Evolutionary conservation across 2,113 vertebrate genomes (phyloP), one percentile per base, ranked within the genome.

Genomic region (Choloepus hoffmanni): DNA sequence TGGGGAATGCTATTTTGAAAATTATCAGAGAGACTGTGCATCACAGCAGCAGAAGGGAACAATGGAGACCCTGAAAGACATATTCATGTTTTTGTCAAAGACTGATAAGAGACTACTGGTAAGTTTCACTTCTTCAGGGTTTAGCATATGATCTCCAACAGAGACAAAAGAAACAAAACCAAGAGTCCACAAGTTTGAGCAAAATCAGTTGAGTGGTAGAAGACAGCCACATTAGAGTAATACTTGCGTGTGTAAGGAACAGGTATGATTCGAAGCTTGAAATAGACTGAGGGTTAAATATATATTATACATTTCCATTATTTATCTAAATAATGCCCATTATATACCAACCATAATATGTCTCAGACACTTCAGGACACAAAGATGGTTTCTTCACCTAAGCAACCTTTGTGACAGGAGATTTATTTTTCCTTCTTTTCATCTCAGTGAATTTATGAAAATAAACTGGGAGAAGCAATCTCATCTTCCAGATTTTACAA

Each of bases 71-170:
- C 95, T 98, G 43, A 96, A 98, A 90, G 99, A 99, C 95, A 95
- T 99, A 0, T 5, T 99, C 83, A 99, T 97, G 86, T 99, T 99
- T 98, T 98, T 99, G 94, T 99, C 99, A 45, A 98, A 98, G 94
- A 97, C 98, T 78, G 97, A 98, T 72, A 99, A 98, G 70, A 99
- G 99, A 88, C 97, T 58, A 58, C 96, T 99, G 99, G 99, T 99
- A 99, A 98, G 97, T 68, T 89, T 94, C 76, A 40, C 13, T 73
- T 70, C 26, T 68, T 94, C 9, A 60, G 4, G 13, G 65, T n/a
- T 45, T 21, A n/a, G 28, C 43, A 67, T 85, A 60, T 86, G 26
- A 11, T 86, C 83, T 84, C 18, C 15, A 33, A 68, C 4, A 26
- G 33, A 55, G 10, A 88, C 15, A 92, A 81, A 26, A 65, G 19